Evolutionary conservation across 1,140 invertebrate species (phyloP).

Genomic region (Ceratina japonica): DNA sequence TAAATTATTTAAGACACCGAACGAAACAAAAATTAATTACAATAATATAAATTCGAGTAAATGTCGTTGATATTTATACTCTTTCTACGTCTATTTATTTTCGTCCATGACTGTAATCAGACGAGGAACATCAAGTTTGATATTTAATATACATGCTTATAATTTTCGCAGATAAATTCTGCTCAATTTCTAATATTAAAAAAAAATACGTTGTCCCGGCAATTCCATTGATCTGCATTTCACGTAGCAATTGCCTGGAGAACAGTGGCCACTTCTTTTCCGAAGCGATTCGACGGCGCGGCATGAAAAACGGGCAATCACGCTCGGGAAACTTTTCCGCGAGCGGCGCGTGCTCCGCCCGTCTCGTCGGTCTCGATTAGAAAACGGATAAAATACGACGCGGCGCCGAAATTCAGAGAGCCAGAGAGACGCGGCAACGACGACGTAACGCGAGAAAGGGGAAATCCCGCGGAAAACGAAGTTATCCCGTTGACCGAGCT

Average conservation of each 20-base stretch:
- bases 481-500: not conserved
- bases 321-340: not conserved
- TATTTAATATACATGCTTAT: too few species aligned
- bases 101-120: too few species aligned
- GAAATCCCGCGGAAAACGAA: constrained; percentile 3
- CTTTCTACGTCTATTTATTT: too few species aligned
- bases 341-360: not conserved
- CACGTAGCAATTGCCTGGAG: not conserved
- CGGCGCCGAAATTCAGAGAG: not conserved
- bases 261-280: not conserved
- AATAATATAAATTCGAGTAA: too few species aligned
- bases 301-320: constrained; percentile 9
- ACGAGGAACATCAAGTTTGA: too few species aligned
- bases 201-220: too few species aligned
- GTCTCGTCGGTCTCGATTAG: not conserved
- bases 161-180: too few species aligned
- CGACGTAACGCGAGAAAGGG: not conserved
- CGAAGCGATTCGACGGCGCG: not conserved
- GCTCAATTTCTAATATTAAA: too few species aligned
- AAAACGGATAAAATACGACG: constrained; percentile 5
- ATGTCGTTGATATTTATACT: too few species aligned
- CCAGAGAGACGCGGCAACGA: not conserved
- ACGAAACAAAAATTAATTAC: too few species aligned
- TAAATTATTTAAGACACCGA: too few species aligned
- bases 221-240: not conserved